Conservation (phyloP, 2,888 invertebrate species). For the Tipula unca region DNA sequence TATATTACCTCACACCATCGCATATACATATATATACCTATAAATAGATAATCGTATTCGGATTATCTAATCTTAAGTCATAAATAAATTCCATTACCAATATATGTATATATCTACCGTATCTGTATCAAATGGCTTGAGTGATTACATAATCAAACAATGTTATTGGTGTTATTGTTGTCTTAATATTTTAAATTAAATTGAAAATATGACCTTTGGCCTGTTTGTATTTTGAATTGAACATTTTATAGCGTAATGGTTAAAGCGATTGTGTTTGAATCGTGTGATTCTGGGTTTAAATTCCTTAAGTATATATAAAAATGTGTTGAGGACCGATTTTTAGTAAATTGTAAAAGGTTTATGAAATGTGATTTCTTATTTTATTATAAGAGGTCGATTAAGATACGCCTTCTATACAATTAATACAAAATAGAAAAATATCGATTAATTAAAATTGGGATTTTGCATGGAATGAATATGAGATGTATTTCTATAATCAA, state of each 20-base stretch:
- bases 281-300: no score
- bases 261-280: neutral
- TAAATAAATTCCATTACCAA: neutral
- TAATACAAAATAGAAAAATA: no score
- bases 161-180: neutral
- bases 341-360: no score
- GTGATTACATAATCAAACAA: neutral
- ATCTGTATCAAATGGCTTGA: neutral
- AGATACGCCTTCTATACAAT: no score
- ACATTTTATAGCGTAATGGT: neutral
- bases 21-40: no score
- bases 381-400: no score
- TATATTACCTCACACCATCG: neutral
- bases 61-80: neutral
- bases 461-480: no score
- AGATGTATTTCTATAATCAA: no score
- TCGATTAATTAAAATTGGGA: no score
- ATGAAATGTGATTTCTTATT: no score
- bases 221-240: neutral
- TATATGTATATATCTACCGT: neutral
- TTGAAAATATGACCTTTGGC: neutral
- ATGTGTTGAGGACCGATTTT: no score
- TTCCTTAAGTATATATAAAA: no score
- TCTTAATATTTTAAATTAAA: neutral
- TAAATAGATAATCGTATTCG: neutral